Conservation (phyloP, 1,140 invertebrate species). For the Meloidogyne exigua region DNA sequence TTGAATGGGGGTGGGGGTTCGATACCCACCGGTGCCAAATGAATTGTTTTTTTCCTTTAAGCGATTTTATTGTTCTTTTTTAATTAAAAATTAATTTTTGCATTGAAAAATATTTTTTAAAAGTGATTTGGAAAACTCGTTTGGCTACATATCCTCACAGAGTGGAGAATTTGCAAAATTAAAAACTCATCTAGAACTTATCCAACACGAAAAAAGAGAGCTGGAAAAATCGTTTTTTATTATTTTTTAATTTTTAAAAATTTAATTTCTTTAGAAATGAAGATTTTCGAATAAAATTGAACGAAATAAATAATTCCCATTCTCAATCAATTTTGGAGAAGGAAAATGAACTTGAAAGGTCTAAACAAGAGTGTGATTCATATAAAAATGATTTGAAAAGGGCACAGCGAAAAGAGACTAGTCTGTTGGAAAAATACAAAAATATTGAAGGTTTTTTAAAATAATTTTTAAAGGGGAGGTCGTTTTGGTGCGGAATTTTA, state of each 20-base stretch:
- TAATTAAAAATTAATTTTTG: not conserved
- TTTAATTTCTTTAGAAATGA: not conserved
- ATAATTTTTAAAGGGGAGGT: no score
- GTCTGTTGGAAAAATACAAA: not conserved
- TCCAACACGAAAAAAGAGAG: conserved; percentile 9
- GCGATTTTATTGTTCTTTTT: no score
- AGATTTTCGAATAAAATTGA: not conserved
- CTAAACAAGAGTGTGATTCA: conserved; percentile 5
- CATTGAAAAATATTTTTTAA: not conserved
- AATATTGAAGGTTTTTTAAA: not conserved
- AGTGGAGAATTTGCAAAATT: conserved; percentile 13
- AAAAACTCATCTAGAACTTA: conserved; percentile 4
- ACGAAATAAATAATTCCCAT: not conserved
- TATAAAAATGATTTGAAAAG: conserved; percentile 6
- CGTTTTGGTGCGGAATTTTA: no score
- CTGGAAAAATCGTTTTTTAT: not conserved
- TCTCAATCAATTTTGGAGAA: conserved; percentile 18
- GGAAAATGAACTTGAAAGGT: conserved; percentile 9
- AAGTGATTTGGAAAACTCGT: not conserved
- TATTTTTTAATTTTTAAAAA: no score
- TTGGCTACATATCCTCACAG: not conserved
- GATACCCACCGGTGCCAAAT: no score
- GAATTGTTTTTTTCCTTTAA: not conserved
- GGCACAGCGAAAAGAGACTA: not conserved
- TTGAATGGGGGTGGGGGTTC: no score